A percentile compares a stretch with the other conserved stretches of the same genome.
Conservation (phyloP, 2,797 vertebrate species). For the Nyctalus aviator region DNA sequence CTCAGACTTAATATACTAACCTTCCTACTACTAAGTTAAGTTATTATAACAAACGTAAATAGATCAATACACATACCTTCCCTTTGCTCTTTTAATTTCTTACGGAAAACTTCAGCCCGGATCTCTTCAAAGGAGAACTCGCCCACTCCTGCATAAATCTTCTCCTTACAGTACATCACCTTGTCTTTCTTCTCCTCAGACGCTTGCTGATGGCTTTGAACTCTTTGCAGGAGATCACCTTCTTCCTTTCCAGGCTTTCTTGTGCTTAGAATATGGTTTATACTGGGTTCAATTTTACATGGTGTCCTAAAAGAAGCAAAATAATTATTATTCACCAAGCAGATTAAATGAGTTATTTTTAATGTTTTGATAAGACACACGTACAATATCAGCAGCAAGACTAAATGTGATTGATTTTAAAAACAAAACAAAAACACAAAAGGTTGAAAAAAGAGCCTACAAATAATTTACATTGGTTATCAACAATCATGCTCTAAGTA, state of each 20-base stretch:
- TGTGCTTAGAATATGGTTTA: constrained; percentile 92
- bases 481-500: constrained; percentile 15
- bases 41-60: constrained; percentile 46
- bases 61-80: constrained; percentile 84
- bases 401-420: not conserved
- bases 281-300: constrained; percentile 95
- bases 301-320: constrained; percentile 91
- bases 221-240: constrained; percentile 93
- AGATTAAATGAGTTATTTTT: constrained; percentile 44
- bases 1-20: not conserved
- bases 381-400: not conserved
- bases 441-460: constrained; percentile 23
- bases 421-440: constrained; percentile 40
- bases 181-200: constrained; percentile 89
- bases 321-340: constrained; percentile 22
- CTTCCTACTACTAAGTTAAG: constrained; percentile 29
- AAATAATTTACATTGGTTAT: constrained; percentile 31
- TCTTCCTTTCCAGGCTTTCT: constrained; percentile 92
- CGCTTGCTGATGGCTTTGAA: constrained; percentile 91
- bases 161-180: constrained; percentile 96
- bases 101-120: constrained; percentile 93
- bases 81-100: constrained; percentile 87
- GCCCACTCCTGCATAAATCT: constrained; percentile 93
- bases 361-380: constrained; percentile 39
- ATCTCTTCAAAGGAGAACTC: constrained; percentile 98